Evolutionary conservation across 2,888 invertebrate species (phyloP), one percentile per base, ranked within the genome.

Genomic region (Exephanes ischioxanthus): DNA sequence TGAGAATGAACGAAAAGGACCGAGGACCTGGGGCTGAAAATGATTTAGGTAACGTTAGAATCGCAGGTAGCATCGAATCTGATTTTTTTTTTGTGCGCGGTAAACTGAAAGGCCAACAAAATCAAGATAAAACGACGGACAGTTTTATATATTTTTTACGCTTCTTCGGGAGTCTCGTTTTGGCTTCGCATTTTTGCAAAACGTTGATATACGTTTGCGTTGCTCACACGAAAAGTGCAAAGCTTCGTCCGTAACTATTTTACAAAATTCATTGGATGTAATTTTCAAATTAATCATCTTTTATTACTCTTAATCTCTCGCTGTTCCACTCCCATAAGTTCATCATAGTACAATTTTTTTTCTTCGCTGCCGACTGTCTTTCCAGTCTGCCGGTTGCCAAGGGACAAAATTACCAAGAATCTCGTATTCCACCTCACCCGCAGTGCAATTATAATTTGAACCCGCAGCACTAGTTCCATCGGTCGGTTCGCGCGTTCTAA

Each of bases 1-100:
- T 55, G 22, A 14, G 66, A 81, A 79, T 85, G 79, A 85, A 85
- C 3, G 14, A 41, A 85, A 81, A 81, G 68, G 78, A 78, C 75
- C 70, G 81, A 37, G 71, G 72, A 72, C 63, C 51, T 30, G 66
- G 37, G 73, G 51, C 51, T 48, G 77, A 84, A 81, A 77, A 81
- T 73, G 51, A 81, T 84, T 78, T 77, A 70, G 37, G 71, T 71
- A 76, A 61, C 61, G 75, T 58, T 67, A 16, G 72, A 78, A 70
- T 70, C 61, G 45, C 61, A 7, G 11, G 30, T 33, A 26, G 51
- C 41, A 84, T 68, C 67, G 76, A 58, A 84, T 77, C 61, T 72
- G 53, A 67, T 26, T 77, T 80, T 33, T 33, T 48, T 19, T 19
- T 26, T 14, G 14, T 4, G 16, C 26, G 58, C 9, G 26, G 0